These are phyloP conservation scores for Stichopus horrens DNA, from an alignment of 53 echinoderm and acorn worm genomes.

Conservation along the genomic window DNA sequence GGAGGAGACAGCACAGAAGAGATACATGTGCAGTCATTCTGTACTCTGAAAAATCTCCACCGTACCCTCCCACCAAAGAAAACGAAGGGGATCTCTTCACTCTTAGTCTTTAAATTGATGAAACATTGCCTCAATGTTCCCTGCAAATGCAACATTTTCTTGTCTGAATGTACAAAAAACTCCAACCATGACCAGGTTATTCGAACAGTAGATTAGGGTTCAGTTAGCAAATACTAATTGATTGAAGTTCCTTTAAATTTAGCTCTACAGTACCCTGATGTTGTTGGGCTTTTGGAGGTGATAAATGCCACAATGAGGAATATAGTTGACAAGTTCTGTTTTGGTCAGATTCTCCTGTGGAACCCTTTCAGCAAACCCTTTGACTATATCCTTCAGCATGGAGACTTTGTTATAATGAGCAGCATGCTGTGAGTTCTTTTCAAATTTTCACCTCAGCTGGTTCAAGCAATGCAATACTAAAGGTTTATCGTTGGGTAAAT, in stretches of 20 bases:
- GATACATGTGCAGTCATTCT: conserved; percentile 68
- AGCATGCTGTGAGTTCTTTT: too few species aligned
- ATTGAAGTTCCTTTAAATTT: conserved; percentile 48
- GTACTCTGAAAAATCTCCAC: conserved; percentile 47
- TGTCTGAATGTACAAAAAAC: conserved; percentile 43
- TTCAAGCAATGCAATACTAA: too few species aligned
- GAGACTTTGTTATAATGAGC: too few species aligned
- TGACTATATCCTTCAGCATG: too few species aligned
- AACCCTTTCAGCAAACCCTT: too few species aligned
- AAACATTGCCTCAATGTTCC: conserved; percentile 35
- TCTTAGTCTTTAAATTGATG: too few species aligned
- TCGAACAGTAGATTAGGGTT: conserved; percentile 53
- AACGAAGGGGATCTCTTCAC: conserved; percentile 49
- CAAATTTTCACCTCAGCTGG: too few species aligned
- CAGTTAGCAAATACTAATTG: conserved; percentile 43
- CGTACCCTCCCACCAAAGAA: conserved; percentile 67
- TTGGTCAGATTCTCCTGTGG: too few species aligned
- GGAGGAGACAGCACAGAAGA: conserved; percentile 66
- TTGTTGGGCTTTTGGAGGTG: conserved; percentile 35
- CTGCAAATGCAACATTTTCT: conserved; percentile 42
- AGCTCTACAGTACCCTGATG: conserved; percentile 47
- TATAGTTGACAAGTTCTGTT: too few species aligned
- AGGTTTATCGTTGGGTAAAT: too few species aligned
- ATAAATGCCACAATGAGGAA: too few species aligned
- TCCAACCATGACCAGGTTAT: conserved; percentile 42